Evolutionary conservation across 2,888 invertebrate genomes (phyloP), one percentile per base, ranked within the genome.

Genomic region (Noctua janthe): DNA sequence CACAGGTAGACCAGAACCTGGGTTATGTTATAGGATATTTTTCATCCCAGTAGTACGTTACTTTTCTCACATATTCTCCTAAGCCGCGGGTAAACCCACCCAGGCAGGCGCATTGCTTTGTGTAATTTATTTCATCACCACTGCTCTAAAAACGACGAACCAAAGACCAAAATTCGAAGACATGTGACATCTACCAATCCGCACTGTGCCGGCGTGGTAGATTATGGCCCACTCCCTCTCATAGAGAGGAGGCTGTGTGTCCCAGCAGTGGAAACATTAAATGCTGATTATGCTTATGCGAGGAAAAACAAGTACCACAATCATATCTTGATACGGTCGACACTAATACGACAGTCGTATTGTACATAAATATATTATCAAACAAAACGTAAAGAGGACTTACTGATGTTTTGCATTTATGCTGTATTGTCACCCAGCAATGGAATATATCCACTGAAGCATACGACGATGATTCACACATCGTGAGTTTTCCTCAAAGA

Each of bases 351-450:
- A 29, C 43, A 10, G 17, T 70, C 35, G 56, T 70, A 23, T 17
- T 29, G 54, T 67, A n/a, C 20, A 59, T 76, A 64, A 54, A 43
- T 1, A 15, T 70, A n/a, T 64, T 70, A 1, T 15, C 5, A 11
- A 15, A 29, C 43, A 74, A 64, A 74, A 62, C n/a, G 47, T 73
- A 62, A 62, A 56, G 54, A 76, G 0, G 54, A 15, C 29, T 67
- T 71, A 43, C n/a, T 43, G 35, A 43, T 64, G 20, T 79, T 82
- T 76, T 71, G 39, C 35, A 67, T 73, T 72, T 39, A 71, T 64
- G 23, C 49, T 23, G 15, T 47, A 72, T 47, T 70, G 67, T 74
- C 51, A 47, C 47, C 17, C 23, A 76, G 49, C 8, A 62, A 69
- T 29, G 4, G 13, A 59, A 59, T 29, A 15, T 39, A 39, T 66